These are phyloP conservation scores for Scartelaos histophorus DNA, from an alignment of 2,113 vertebrate species.

Conservation along the genomic window DNA sequence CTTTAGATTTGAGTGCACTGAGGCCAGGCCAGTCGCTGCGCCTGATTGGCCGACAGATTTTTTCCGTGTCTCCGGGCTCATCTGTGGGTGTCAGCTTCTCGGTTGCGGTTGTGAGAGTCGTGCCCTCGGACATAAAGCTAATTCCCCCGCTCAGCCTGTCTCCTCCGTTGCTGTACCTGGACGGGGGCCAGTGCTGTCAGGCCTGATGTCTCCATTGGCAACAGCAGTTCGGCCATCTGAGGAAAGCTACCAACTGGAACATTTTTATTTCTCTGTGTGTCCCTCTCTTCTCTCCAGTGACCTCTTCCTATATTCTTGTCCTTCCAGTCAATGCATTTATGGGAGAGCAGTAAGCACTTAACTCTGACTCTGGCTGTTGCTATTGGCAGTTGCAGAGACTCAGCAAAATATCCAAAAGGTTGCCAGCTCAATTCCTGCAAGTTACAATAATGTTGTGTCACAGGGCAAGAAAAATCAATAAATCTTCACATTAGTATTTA, in stretches of 20 bases:
- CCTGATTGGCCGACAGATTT: slow-evolving; percentile 68
- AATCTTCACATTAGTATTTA: too few relatives aligned
- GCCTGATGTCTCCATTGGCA: slow-evolving; percentile 67
- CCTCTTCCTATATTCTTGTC: slow-evolving; percentile 21
- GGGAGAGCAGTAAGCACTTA: neutral
- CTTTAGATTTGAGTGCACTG: slow-evolving; percentile 56
- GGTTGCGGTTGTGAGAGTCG: slow-evolving; percentile 54
- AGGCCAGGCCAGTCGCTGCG: slow-evolving; percentile 56
- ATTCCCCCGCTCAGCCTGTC: slow-evolving; percentile 57
- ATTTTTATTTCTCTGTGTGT: slow-evolving; percentile 27
- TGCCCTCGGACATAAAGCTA: slow-evolving; percentile 53
- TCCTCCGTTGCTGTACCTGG: slow-evolving; percentile 44
- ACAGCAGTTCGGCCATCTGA: slow-evolving; percentile 51
- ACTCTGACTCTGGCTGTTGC: neutral
- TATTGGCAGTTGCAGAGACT: neutral
- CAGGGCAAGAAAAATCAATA: neutral
- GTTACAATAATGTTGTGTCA: neutral
- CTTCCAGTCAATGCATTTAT: neutral
- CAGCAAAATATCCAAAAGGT: too few relatives aligned
- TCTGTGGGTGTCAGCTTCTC: slow-evolving; percentile 64
- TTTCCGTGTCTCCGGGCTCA: slow-evolving; percentile 63
- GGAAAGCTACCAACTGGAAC: slow-evolving; percentile 32
- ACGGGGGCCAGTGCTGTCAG: slow-evolving; percentile 61
- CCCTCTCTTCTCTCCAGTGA: slow-evolving; percentile 29
- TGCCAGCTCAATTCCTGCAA: too few relatives aligned